Conservation (phyloP, 2,113 vertebrate genomes). For the Polypterus bichir region DNA sequence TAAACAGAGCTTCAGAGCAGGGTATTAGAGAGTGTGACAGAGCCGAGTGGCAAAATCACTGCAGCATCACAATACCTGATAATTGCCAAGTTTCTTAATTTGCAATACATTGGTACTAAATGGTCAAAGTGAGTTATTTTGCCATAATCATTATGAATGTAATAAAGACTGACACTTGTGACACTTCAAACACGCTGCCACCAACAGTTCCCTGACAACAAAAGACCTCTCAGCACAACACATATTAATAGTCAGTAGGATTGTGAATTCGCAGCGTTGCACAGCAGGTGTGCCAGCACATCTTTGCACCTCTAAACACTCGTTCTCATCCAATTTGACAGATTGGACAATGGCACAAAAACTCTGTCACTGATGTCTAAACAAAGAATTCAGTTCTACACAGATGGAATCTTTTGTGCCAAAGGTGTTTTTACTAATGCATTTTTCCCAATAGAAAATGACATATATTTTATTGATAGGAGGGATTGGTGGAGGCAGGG, state of each 20-base stretch:
- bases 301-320: constrained; percentile 78
- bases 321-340: constrained; percentile 81
- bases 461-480: constrained; percentile 51
- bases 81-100: constrained; percentile 36
- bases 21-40: constrained; percentile 18
- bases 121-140: constrained; percentile 30
- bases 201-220: constrained; percentile 69
- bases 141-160: constrained; percentile 54
- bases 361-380: constrained; percentile 35
- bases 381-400: constrained; percentile 61
- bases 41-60: constrained; percentile 22
- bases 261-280: constrained; percentile 66
- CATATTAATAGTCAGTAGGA: constrained; percentile 59
- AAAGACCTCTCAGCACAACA: constrained; percentile 61
- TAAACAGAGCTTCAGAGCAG: constrained; percentile 15
- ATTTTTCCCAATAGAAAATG: constrained; percentile 55
- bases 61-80: constrained; percentile 30
- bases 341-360: constrained; percentile 71
- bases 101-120: constrained; percentile 21
- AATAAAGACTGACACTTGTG: constrained; percentile 80
- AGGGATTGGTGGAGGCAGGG: constrained; percentile 31
- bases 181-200: constrained; percentile 73
- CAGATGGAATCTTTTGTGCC: constrained; percentile 41
- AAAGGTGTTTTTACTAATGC: constrained; percentile 41
- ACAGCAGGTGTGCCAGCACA: constrained; percentile 83